phyloP scores from a whole-genome alignment of 1,140 invertebrate species.

The Bombus huntii region DNA sequence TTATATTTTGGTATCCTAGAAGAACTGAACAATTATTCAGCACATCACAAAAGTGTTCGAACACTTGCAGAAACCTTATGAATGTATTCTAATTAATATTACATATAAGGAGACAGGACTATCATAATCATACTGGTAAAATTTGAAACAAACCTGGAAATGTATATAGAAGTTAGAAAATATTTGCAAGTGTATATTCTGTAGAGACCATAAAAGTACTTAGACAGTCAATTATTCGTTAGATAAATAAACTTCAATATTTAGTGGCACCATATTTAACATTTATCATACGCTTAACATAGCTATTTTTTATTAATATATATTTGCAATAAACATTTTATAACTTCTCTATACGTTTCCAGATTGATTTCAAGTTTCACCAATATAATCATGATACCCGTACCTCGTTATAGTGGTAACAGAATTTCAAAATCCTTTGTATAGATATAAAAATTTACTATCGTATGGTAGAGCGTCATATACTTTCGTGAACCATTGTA shows the following conservation, averaged over 20 bases:
- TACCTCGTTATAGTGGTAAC: neutral
- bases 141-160: neutral
- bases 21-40: neutral
- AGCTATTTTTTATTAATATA: no score
- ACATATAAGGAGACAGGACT: neutral
- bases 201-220: no score
- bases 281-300: no score
- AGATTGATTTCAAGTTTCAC: neutral
- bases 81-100: neutral
- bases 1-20: neutral
- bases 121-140: neutral
- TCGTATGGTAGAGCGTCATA: neutral
- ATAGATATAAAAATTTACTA: no score
- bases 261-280: no score
- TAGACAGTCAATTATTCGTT: no score
- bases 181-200: neutral
- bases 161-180: neutral
- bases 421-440: no score
- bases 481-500: neutral
- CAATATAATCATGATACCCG: neutral
- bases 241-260: no score
- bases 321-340: neutral
- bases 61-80: neutral
- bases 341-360: neutral
- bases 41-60: neutral